Base-by-base conservation (phyloP, 2,797 vertebrate genomes). In the Remorina albescens region DNA sequence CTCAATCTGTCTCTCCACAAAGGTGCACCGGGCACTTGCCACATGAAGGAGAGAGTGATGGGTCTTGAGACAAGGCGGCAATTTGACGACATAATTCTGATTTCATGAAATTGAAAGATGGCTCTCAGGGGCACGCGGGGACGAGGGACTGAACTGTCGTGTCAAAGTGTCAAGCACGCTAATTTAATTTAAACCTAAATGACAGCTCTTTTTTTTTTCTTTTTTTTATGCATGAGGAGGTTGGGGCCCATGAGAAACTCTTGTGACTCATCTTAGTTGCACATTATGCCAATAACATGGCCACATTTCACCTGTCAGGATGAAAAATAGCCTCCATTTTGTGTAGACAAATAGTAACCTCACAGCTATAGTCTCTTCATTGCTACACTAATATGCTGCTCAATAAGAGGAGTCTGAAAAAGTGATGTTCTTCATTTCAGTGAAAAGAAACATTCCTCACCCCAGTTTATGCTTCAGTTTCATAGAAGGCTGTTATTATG, bases 81-180 rank as follows among this genome's bases (percentile, higher is more conserved):
- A 86, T 89, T 84, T 91, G 90, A 93, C 90, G 87, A 81, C 71
- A 60, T 81, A 75, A 90, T 89, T 91, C 82, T 78, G 82, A 85
- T 86, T 90, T 88, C 13, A 2, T 34, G n/a, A 78, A 82, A 87
- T 81, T 87, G 86, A 88, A 81, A 80, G 81, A 82, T 83, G 81
- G 65, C 74, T 87, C 76, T 72, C 10, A 25, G 70, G 70, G 78
- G 50, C 32, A 41, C 55, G 67, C 4, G 41, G 59, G 58, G 70
- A 39, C 46, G 32, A 32, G 78, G 81, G 67, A 78, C 76, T 62
- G 56, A 72, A 68, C 83, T 64, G 59, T 55, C 3, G 12, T 80
- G 84, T 87, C 82, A 88, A 73, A 81, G 66, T 83, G 86, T 89
- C 89, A 85, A 68, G 65, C n/a, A 1, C 57, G 2, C 68, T 89